Percentiles rank a stretch among this genome's conserved stretches.
These are phyloP conservation scores for Drosophila mayaguana DNA, from an alignment of 2,888 invertebrate species.

Conservation along the genomic window DNA sequence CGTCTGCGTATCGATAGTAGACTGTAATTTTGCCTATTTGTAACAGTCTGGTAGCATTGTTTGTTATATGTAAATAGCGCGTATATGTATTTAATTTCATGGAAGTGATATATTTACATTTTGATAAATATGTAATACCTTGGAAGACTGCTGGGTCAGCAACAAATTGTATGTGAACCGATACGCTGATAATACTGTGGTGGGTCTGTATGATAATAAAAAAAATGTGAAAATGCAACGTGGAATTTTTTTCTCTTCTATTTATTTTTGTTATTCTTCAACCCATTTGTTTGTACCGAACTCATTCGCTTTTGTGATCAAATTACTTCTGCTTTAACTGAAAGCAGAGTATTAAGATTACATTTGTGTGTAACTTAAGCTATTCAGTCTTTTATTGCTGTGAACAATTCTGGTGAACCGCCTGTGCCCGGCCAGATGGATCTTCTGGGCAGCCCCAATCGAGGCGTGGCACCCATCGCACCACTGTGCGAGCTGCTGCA, in stretches of 20 bases:
- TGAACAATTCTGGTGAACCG: constrained; percentile 75
- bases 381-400: constrained; percentile 53
- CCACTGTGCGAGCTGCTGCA: constrained; percentile 82
- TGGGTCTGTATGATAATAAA: neutral
- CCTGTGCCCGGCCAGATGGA: constrained; percentile 84
- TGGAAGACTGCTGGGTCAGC: neutral
- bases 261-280: neutral
- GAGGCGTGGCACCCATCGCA: constrained; percentile 83
- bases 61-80: neutral
- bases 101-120: neutral
- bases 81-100: neutral
- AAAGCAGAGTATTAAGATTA: neutral
- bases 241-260: neutral
- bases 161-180: neutral
- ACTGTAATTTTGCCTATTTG: neutral
- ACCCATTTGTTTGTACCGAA: constrained; percentile 1
- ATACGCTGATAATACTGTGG: neutral
- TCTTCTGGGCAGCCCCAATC: constrained; percentile 85
- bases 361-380: constrained; percentile 16
- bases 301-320: constrained; percentile 14
- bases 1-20: neutral
- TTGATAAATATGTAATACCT: neutral
- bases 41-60: constrained; percentile 16
- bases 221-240: neutral
- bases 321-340: neutral